phyloP scores from a whole-genome alignment of 2,888 invertebrate genomes.

The Leptopilina syphax region DNA sequence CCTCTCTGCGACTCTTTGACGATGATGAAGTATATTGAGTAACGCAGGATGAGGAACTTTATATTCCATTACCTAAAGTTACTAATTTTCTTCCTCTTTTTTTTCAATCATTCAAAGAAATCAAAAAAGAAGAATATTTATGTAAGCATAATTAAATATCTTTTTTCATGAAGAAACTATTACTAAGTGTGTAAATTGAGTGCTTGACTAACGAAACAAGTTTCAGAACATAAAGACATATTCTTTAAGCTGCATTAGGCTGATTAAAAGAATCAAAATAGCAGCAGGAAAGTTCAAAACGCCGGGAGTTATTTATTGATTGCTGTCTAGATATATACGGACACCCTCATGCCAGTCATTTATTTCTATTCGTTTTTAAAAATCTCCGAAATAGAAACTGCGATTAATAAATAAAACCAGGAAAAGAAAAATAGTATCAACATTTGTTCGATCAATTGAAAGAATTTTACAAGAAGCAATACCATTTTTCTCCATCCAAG shows the following conservation, averaged over 20 bases:
- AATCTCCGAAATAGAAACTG: too few species aligned
- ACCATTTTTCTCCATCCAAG: too few species aligned
- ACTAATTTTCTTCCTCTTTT: too few species aligned
- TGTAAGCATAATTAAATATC: too few species aligned
- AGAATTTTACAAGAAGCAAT: too few species aligned
- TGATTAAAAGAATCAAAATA: slow-evolving; percentile 8
- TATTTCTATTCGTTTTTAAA: neutral
- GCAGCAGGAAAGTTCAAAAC: neutral
- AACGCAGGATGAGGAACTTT: neutral
- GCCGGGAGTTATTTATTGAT: slow-evolving; percentile 6
- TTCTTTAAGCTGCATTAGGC: neutral
- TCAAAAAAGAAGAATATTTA: too few species aligned
- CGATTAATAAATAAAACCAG: too few species aligned
- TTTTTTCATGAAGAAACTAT: too few species aligned
- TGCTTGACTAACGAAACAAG: neutral
- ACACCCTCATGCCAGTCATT: neutral
- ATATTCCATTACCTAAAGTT: neutral
- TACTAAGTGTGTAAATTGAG: neutral
- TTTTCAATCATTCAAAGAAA: too few species aligned
- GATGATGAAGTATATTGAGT: neutral
- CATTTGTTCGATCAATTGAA: too few species aligned
- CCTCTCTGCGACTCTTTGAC: slow-evolving; percentile 2
- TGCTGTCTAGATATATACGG: neutral
- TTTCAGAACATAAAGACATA: neutral
- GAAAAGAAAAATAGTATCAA: too few species aligned